These are phyloP conservation scores for Planococcus citri DNA, from an alignment of 1,140 invertebrate species.

Conservation along the genomic window DNA sequence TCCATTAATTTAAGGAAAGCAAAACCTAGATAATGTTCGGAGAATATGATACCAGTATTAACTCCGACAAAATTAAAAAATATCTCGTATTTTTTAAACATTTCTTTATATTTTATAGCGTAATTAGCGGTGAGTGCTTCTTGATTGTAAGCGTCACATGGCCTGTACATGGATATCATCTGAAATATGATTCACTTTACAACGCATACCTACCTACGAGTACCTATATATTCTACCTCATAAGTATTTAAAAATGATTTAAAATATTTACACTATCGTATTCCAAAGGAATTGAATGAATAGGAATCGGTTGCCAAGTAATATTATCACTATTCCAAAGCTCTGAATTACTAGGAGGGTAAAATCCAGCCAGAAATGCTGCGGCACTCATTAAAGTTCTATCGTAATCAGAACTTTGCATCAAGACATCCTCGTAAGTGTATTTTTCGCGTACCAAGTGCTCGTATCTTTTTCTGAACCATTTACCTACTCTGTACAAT, in stretches of 20 bases:
- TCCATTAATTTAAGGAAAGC: slow-evolving; percentile 11
- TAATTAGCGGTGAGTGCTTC: slow-evolving; percentile 19
- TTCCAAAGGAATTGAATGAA: slow-evolving; percentile 58
- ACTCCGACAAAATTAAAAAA: slow-evolving; percentile 22
- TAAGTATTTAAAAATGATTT: too few relatives aligned
- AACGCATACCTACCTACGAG: too few relatives aligned
- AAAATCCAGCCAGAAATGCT: slow-evolving; percentile 65
- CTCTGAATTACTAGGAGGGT: slow-evolving; percentile 44
- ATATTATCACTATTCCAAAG: slow-evolving; percentile 52
- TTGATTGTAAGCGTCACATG: slow-evolving; percentile 5
- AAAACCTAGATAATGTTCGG: not conserved
- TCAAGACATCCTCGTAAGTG: slow-evolving; percentile 45
- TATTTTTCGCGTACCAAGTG: slow-evolving; percentile 42
- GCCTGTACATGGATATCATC: not conserved
- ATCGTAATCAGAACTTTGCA: slow-evolving; percentile 73
- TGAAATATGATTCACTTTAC: not conserved
- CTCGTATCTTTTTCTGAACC: slow-evolving; percentile 40
- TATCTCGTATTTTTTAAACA: slow-evolving; percentile 19
- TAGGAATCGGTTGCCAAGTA: slow-evolving; percentile 79
- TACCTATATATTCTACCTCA: too few relatives aligned
- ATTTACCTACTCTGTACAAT: slow-evolving; percentile 30
- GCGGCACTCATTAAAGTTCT: slow-evolving; percentile 81
- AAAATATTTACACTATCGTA: slow-evolving; percentile 45
- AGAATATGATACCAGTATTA: slow-evolving; percentile 10
- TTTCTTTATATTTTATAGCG: slow-evolving; percentile 9